Conservation (phyloP, 2,888 invertebrate genomes). For the Yponomeuta sedellus region DNA sequence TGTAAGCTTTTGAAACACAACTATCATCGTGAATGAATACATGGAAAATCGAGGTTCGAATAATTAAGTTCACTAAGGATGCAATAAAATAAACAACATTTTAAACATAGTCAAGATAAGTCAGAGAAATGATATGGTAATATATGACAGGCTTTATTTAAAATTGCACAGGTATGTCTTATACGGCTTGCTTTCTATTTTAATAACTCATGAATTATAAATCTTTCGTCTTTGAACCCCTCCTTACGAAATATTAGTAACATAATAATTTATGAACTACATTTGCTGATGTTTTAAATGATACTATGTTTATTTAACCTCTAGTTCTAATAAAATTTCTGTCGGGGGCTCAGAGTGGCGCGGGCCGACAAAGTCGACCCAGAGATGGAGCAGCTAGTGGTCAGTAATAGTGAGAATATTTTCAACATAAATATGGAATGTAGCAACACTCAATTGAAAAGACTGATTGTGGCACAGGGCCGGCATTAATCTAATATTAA, state of each 20-base stretch:
- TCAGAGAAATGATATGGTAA: neutral
- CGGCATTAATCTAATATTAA: constrained; percentile 68
- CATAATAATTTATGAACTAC: constrained; percentile 41
- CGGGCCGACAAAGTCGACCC: neutral
- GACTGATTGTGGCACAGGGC: constrained; percentile 59
- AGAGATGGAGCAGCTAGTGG: neutral
- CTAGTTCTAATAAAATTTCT: constrained; percentile 67
- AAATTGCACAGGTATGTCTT: constrained; percentile 8
- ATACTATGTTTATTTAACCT: constrained; percentile 37
- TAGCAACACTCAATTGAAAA: constrained; percentile 74
- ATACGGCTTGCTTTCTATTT: neutral
- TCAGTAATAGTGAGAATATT: constrained; percentile 36
- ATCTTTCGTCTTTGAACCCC: neutral
- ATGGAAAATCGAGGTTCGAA: neutral
- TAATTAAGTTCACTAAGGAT: neutral
- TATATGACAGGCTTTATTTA: constrained; percentile 4
- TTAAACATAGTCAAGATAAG: neutral
- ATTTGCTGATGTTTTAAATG: constrained; percentile 46
- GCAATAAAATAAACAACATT: neutral
- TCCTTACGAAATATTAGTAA: neutral
- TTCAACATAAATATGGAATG: constrained; percentile 77
- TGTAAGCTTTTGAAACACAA: neutral
- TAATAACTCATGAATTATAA: neutral
- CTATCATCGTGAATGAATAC: neutral
- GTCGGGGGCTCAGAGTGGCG: constrained; percentile 35